phyloP scores from a whole-genome alignment of 2,797 vertebrate genomes.

The Phaenicophaeus curvirostris region DNA sequence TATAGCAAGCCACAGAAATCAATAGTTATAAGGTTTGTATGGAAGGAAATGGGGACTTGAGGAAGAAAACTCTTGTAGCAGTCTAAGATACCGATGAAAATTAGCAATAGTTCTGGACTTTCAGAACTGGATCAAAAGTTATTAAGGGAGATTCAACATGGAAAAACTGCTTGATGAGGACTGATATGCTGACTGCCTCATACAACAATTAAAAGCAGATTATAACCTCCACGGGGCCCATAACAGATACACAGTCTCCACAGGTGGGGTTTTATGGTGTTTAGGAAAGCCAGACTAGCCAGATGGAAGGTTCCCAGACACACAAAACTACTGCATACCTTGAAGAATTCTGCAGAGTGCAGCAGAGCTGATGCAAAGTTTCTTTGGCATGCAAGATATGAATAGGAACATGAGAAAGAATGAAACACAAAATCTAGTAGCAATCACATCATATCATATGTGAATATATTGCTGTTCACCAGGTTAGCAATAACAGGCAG shows the following conservation, averaged over 20 bases:
- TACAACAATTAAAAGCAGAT: conserved; percentile 61
- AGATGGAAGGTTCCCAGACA: conserved; percentile 56
- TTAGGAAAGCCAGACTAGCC: conserved; percentile 31
- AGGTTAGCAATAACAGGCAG: background rate
- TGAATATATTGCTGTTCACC: background rate
- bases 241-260: conserved; percentile 41
- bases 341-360: conserved; percentile 35
- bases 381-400: conserved; percentile 8
- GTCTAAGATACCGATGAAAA: background rate
- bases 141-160: background rate
- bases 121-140: conserved; percentile 14
- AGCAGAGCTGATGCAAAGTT: conserved; percentile 8
- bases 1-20: background rate
- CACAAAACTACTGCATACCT: conserved; percentile 30
- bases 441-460: background rate
- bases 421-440: conserved; percentile 15
- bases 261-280: conserved; percentile 47
- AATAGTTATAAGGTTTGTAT: background rate
- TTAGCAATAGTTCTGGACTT: background rate
- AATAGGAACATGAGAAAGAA: conserved; percentile 9
- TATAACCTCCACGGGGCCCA: conserved; percentile 11
- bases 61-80: background rate
- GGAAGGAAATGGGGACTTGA: background rate
- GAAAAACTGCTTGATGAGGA: conserved; percentile 20
- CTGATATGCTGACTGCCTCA: background rate